Evolutionary conservation across 2,888 invertebrate genomes (phyloP).

Genomic region (Hypselothyrea guttata): DNA sequence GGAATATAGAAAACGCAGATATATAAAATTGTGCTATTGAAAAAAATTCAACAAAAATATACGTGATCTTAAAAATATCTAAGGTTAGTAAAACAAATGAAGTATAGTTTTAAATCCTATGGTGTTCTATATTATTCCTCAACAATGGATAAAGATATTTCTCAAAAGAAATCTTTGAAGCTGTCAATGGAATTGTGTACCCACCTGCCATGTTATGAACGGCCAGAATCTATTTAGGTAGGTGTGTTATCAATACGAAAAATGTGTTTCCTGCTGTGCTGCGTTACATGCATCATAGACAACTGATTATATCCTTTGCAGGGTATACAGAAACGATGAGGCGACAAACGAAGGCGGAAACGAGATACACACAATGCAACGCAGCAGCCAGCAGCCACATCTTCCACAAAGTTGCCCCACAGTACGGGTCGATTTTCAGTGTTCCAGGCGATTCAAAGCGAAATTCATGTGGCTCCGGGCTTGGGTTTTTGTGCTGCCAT

Average conservation of each 20-base stretch:
- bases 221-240: constrained; percentile 14
- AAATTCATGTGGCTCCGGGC: constrained; percentile 20
- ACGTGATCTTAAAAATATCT: no score
- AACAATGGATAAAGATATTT: no score
- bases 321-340: constrained; percentile 27
- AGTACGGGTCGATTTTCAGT: constrained; percentile 54
- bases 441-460: constrained; percentile 6
- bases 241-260: constrained; percentile 8
- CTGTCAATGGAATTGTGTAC: no score
- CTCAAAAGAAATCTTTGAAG: no score
- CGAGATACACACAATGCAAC: constrained; percentile 62
- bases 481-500: constrained; percentile 19
- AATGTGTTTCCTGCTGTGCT: constrained; percentile 22
- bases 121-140: no score
- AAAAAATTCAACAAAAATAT: no score
- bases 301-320: constrained; percentile 21
- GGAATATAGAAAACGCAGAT: no score
- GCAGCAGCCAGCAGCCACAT: constrained; percentile 17
- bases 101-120: no score
- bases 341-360: constrained; percentile 46
- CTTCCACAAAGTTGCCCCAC: constrained; percentile 46
- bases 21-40: no score
- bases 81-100: no score
- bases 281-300: constrained; percentile 16
- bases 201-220: constrained; percentile 5